Percentiles rank a stretch among this genome's conserved stretches.
Evolutionary conservation across 1,140 invertebrate genomes (phyloP).

Genomic region (Gryon sp.): DNA sequence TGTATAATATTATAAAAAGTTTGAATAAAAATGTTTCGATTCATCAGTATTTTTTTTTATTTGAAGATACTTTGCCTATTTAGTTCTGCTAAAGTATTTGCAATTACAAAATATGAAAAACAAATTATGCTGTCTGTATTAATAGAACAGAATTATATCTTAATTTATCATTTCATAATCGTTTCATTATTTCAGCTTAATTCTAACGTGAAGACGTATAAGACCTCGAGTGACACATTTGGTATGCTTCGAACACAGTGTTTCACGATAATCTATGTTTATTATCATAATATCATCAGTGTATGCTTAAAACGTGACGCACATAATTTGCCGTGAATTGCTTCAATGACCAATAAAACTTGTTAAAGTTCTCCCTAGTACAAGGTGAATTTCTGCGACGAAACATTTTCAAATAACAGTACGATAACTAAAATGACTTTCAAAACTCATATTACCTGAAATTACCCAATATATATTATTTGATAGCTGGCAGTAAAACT

Average conservation of each 20-base stretch:
- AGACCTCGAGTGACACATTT: neutral
- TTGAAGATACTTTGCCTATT: too few species aligned
- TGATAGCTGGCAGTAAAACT: slow-evolving; percentile 33
- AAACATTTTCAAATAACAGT: slow-evolving; percentile 40
- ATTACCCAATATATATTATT: slow-evolving; percentile 51
- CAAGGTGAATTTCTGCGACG: slow-evolving; percentile 17
- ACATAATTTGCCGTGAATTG: slow-evolving; percentile 15
- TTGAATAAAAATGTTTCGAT: too few species aligned
- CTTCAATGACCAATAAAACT: slow-evolving; percentile 33
- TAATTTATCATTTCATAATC: too few species aligned
- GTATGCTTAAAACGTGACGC: slow-evolving; percentile 30
- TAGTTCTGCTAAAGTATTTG: too few species aligned
- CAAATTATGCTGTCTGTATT: too few species aligned
- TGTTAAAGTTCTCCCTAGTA: slow-evolving; percentile 39
- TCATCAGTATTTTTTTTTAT: too few species aligned
- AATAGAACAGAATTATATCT: too few species aligned
- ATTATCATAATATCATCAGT: slow-evolving; percentile 31
- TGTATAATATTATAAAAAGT: too few species aligned
- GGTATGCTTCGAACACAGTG: slow-evolving; percentile 10
- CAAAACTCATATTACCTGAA: slow-evolving; percentile 44
- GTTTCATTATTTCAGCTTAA: too few species aligned
- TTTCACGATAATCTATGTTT: slow-evolving; percentile 29
- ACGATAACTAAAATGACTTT: slow-evolving; percentile 44
- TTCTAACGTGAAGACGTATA: too few species aligned
- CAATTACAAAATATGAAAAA: too few species aligned